Base-by-base conservation (phyloP, 2,888 invertebrate species). In the Epistrophe eligans region DNA sequence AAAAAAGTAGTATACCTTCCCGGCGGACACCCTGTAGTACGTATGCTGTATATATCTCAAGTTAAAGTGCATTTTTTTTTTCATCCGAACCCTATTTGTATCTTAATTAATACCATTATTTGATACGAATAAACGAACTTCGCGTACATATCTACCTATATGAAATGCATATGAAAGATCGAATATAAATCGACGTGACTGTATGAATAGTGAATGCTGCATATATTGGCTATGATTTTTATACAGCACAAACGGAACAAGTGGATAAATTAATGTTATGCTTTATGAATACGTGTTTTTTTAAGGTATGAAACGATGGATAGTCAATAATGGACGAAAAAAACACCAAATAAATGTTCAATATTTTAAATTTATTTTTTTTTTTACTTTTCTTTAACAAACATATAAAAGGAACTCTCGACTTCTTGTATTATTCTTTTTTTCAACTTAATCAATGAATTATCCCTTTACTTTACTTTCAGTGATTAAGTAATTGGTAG, bases 401-500 rank as follows among this genome's bases (percentile, higher is more conserved):
- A 9, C 3, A 40, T 6, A 8, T 15, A 13, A 52, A 43, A 28
- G 8, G 55, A 15, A 15, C 9, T 28, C 28, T 55, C 8, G 13
- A 4, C 38, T 13, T 15, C 9, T 9, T 52, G 9, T 3, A 2
- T 3, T 45, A 48, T 38, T 40, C 19, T 40, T 70, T 52, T 52
- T 52, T 15, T n/a, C 2, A 67, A n/a, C 1, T 52, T 52, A 19
- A n/a, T 38, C 15, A 55, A 15, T 55, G 6, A 28, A 70, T 73
- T 60, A 38, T 50, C 24, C 13, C 35, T 50, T 28, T n/a, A 38
- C 52, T 40, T 62, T 9, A 28, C 24, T 17, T 4, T 24, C n/a
- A 60, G n/a, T 73, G 11, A 70, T 55, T 43, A n/a, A 24, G 6
- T 67, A 50, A 40, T 62, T 50, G 10, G 32, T 52, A 38, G 50